Evolutionary conservation across 1,140 invertebrate species (phyloP).

Genomic region (Bombus confusus): DNA sequence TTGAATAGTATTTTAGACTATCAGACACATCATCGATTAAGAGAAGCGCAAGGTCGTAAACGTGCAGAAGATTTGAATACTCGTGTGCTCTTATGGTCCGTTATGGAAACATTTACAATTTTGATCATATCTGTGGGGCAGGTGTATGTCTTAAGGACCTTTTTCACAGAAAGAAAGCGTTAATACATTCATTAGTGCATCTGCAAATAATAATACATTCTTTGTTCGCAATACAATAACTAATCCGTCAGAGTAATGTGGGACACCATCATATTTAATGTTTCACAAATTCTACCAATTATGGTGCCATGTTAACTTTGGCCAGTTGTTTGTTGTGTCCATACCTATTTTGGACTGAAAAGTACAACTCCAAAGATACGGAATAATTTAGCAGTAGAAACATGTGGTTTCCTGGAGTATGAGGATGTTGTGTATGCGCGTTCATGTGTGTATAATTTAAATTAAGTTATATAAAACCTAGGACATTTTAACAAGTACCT

Average conservation of each 20-base stretch:
- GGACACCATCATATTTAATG: slow-evolving; percentile 8
- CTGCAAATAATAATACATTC: slow-evolving; percentile 28
- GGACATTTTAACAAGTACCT: slow-evolving; percentile 36
- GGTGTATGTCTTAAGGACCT: slow-evolving; percentile 96
- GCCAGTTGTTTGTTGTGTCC: slow-evolving; percentile 30
- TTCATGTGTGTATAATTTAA: slow-evolving; percentile 34
- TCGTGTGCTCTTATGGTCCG: slow-evolving; percentile 95
- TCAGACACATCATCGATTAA: slow-evolving; percentile 97
- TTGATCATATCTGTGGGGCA: slow-evolving; percentile 93
- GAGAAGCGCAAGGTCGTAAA: slow-evolving; percentile 96
- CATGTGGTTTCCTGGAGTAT: slow-evolving; percentile 13
- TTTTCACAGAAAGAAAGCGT: slow-evolving; percentile 94
- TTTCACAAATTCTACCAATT: slow-evolving; percentile 20
- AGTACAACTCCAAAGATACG: not conserved
- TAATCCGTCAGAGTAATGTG: slow-evolving; percentile 19
- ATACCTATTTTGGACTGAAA: not conserved
- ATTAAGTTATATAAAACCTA: slow-evolving; percentile 45
- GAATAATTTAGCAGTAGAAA: slow-evolving; percentile 12
- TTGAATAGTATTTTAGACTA: slow-evolving; percentile 94
- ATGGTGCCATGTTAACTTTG: slow-evolving; percentile 50
- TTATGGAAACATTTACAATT: slow-evolving; percentile 93
- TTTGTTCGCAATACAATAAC: slow-evolving; percentile 30
- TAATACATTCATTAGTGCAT: slow-evolving; percentile 71
- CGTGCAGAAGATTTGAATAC: slow-evolving; percentile 98
- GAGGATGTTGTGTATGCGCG: slow-evolving; percentile 25